A percentile compares a stretch with the other conserved stretches of the same genome.
phyloP scores from a whole-genome alignment of 2,888 invertebrate genomes.

The Tribolium freemani region DNA sequence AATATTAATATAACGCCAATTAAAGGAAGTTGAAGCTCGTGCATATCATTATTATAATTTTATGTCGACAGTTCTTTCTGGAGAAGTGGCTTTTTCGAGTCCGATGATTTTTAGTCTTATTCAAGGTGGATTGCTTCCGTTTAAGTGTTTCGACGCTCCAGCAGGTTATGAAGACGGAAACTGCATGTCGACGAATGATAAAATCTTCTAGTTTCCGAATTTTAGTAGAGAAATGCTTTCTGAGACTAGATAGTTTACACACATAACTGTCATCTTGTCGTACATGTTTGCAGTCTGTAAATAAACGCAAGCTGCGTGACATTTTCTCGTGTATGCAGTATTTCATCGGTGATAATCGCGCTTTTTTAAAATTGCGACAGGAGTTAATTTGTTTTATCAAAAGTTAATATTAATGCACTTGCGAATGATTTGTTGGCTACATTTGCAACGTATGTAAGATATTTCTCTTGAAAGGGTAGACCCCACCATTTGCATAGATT shows the following conservation, averaged over 20 bases:
- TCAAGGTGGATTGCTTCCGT: constrained; percentile 21
- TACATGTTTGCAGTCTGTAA: background rate
- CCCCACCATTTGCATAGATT: constrained; percentile 10
- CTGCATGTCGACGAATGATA: constrained; percentile 14
- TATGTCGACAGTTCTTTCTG: constrained; percentile 9
- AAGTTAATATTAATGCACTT: constrained; percentile 8
- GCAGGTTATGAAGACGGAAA: constrained; percentile 9
- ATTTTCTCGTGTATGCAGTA: background rate
- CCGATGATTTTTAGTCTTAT: constrained; percentile 12
- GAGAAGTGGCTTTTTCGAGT: constrained; percentile 8
- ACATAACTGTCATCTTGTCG: background rate
- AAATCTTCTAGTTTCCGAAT: background rate
- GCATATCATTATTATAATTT: constrained; percentile 4
- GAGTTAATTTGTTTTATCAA: background rate
- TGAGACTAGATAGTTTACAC: background rate
- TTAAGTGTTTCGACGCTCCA: constrained; percentile 15
- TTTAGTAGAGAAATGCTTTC: background rate
- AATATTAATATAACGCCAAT: background rate
- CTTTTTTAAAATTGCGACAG: background rate
- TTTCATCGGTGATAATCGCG: background rate
- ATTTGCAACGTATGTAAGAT: background rate
- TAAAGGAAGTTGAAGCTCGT: background rate
- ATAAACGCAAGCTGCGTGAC: background rate
- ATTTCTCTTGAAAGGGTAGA: background rate
- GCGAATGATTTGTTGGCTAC: background rate